Conservation (phyloP, 2,113 vertebrate species). For the Tonatia bakeri region DNA sequence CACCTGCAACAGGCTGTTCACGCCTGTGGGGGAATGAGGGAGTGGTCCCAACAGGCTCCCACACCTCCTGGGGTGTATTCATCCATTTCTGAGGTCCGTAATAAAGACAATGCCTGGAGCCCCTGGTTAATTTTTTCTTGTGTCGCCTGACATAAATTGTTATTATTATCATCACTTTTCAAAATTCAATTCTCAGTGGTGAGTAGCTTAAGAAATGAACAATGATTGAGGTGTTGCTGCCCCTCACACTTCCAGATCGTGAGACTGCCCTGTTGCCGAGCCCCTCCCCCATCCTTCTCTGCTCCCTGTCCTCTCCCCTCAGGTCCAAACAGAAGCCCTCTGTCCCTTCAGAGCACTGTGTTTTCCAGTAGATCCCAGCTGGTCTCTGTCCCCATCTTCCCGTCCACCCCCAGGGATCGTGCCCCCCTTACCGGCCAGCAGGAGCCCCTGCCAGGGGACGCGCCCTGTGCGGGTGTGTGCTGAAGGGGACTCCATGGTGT, state of each 20-base stretch:
- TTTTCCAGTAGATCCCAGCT: neutral
- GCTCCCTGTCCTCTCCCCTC: neutral
- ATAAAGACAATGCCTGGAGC: neutral
- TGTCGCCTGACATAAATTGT: neutral
- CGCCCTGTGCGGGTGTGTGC: rapidly evolving
- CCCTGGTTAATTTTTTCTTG: neutral
- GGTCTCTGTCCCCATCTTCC: neutral
- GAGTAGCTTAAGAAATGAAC: neutral
- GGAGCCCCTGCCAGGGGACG: neutral
- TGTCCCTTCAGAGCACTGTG: neutral
- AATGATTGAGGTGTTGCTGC: neutral
- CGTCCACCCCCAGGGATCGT: rapidly evolving
- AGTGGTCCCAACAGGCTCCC: neutral
- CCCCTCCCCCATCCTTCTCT: neutral
- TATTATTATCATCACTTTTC: neutral
- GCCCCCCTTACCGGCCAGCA: neutral
- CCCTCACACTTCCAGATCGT: neutral
- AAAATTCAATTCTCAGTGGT: neutral
- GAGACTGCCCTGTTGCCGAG: neutral
- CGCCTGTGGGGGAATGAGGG: neutral
- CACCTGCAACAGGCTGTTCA: neutral
- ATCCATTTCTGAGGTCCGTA: rapidly evolving
- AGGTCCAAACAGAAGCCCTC: neutral
- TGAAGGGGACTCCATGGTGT: neutral
- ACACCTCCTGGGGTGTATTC: no score